These are phyloP conservation scores for Opisthocomus hoazin DNA, from an alignment of 2,113 vertebrate species.

Conservation along the genomic window DNA sequence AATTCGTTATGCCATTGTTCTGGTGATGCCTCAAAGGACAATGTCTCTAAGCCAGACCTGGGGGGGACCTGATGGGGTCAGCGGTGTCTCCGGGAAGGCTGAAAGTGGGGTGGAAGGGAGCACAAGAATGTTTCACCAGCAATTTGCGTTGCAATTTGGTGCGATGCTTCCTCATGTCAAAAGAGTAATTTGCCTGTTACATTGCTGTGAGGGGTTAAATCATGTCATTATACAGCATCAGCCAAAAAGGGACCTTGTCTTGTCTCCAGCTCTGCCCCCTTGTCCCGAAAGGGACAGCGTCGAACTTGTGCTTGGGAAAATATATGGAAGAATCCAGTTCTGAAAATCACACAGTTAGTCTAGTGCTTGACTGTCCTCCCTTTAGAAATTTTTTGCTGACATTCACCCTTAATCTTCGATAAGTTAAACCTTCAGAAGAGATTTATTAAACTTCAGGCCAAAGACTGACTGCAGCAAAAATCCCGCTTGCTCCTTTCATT, in stretches of 20 bases:
- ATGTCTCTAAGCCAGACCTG: neutral
- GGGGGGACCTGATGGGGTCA: neutral
- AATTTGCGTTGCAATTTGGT: neutral
- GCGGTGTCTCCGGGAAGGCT: neutral
- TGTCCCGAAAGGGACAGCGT: neutral
- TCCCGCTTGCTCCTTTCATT: neutral
- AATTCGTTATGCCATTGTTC: rapidly evolving
- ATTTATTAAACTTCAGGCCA: neutral
- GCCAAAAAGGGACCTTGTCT: neutral
- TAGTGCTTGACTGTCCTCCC: neutral
- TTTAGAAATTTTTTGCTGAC: neutral
- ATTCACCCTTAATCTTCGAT: neutral
- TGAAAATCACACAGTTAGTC: neutral
- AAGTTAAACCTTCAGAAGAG: neutral
- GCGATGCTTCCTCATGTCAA: neutral
- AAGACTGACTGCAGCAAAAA: neutral
- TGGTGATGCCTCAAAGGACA: neutral
- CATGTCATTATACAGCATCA: neutral
- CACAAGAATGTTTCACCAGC: neutral
- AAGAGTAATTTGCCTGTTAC: rapidly evolving
- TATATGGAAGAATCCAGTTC: neutral
- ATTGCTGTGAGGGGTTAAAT: neutral
- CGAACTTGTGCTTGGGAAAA: neutral
- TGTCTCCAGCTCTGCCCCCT: neutral
- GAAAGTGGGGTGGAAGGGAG: neutral